Evolutionary conservation across 2,797 vertebrate species (phyloP).

Genomic region (Lithobates pipiens): DNA sequence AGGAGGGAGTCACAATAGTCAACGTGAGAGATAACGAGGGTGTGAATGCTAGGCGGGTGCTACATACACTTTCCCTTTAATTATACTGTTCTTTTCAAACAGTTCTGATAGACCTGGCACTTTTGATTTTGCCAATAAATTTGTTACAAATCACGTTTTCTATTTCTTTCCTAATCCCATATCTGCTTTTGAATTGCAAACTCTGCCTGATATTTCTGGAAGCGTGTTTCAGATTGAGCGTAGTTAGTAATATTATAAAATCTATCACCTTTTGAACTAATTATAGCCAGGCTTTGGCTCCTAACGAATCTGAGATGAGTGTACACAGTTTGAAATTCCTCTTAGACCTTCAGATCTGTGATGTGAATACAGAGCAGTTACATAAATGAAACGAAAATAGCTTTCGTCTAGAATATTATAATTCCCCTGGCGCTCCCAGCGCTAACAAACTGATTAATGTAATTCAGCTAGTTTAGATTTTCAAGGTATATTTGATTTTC

Average conservation of each 20-base stretch:
- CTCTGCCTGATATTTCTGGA: not conserved
- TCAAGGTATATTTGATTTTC: conserved; percentile 50
- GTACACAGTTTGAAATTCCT: conserved; percentile 33
- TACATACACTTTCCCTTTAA: no score
- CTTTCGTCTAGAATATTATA: conserved; percentile 46
- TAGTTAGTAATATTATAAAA: conserved; percentile 27
- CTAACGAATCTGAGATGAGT: conserved; percentile 45
- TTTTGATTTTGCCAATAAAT: no score
- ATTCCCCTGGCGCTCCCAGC: conserved; percentile 13
- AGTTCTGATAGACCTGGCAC: no score
- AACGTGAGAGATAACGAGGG: no score
- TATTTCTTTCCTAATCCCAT: not conserved
- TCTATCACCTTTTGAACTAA: conserved; percentile 34
- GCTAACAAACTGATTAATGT: conserved; percentile 51
- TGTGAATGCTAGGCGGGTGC: no score
- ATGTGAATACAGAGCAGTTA: conserved; percentile 45
- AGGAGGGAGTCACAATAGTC: no score
- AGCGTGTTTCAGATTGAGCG: not conserved
- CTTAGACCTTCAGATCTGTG: conserved; percentile 25
- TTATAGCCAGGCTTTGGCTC: conserved; percentile 11
- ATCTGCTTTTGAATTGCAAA: not conserved
- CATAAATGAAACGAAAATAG: conserved; percentile 46
- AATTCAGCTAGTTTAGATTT: conserved; percentile 36
- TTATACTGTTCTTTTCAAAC: no score
- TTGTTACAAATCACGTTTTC: no score